Conservation (phyloP, 30 jellyfish, hydroid and myxozoan species). For the Mastigias papua region DNA sequence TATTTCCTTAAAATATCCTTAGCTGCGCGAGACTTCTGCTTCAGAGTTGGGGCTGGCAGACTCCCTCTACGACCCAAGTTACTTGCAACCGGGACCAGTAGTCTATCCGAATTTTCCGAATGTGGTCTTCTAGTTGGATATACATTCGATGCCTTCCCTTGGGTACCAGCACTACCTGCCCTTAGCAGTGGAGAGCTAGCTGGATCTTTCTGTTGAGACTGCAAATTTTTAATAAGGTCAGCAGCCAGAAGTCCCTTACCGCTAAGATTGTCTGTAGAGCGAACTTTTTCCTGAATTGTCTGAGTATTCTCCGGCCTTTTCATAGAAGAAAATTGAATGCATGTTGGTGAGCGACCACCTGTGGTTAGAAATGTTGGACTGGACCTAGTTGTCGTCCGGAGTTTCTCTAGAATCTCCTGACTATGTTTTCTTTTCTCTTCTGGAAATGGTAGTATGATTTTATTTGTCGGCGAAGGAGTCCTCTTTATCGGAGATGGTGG, state of each 20-base stretch:
- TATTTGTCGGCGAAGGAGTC: slow-evolving; percentile 34
- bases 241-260: slow-evolving; percentile 68
- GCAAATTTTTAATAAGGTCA: slow-evolving; percentile 44
- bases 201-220: not conserved
- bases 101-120: slow-evolving; percentile 11
- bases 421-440: slow-evolving; percentile 40
- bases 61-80: slow-evolving; percentile 34
- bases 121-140: slow-evolving; percentile 1
- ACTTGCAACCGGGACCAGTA: not conserved
- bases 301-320: not conserved
- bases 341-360: slow-evolving; percentile 8
- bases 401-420: slow-evolving; percentile 7
- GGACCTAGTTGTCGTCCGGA: slow-evolving; percentile 28
- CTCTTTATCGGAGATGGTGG: not conserved
- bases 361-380: not conserved
- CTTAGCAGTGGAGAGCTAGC: not conserved
- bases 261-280: slow-evolving; percentile 41
- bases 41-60: slow-evolving; percentile 40
- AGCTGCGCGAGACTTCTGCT: slow-evolving; percentile 13
- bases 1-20: slow-evolving; percentile 35
- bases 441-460: not conserved
- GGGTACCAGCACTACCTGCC: slow-evolving; percentile 47
- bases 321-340: slow-evolving; percentile 6
- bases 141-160: not conserved
- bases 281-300: slow-evolving; percentile 38